Conservation (phyloP, 2,113 vertebrate species). For the Mormyrus lacerda region DNA sequence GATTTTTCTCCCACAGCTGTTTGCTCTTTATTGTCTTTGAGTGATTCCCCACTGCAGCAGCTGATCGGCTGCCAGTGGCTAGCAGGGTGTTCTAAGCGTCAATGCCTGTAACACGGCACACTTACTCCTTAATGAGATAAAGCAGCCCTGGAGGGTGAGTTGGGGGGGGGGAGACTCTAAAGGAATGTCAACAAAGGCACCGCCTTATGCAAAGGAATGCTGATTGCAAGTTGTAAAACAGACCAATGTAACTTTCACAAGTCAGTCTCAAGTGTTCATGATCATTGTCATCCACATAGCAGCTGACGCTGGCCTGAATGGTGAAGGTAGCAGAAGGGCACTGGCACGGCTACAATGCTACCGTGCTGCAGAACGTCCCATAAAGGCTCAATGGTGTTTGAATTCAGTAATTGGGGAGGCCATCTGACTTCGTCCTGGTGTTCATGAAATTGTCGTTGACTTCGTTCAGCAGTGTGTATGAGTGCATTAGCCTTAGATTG, state of each 20-base stretch:
- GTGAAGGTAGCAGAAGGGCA: neutral
- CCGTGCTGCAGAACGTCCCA: neutral
- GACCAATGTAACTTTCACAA: conserved; percentile 43
- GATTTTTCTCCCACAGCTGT: conserved; percentile 62
- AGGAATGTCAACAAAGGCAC: conserved; percentile 35
- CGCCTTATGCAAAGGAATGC: conserved; percentile 68
- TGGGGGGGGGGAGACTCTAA: conserved; percentile 44
- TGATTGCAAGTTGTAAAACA: conserved; percentile 52
- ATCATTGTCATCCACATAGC: neutral
- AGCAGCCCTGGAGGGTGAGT: conserved; percentile 52
- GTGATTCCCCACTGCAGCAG: conserved; percentile 73
- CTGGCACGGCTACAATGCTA: neutral
- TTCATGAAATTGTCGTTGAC: neutral
- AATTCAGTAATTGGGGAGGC: neutral
- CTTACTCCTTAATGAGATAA: conserved; percentile 75
- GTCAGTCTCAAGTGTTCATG: neutral
- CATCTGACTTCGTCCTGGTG: neutral
- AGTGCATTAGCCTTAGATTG: neutral
- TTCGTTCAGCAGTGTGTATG: neutral
- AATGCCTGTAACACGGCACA: conserved; percentile 61
- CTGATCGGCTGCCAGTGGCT: conserved; percentile 69
- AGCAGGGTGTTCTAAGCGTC: conserved; percentile 69
- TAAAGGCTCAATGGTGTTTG: neutral
- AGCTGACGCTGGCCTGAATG: neutral
- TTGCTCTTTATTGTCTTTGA: conserved; percentile 66